These are phyloP conservation scores for Thamnophis sirtalis DNA, from an alignment of 2,113 vertebrate genomes.

Conservation along the genomic window DNA sequence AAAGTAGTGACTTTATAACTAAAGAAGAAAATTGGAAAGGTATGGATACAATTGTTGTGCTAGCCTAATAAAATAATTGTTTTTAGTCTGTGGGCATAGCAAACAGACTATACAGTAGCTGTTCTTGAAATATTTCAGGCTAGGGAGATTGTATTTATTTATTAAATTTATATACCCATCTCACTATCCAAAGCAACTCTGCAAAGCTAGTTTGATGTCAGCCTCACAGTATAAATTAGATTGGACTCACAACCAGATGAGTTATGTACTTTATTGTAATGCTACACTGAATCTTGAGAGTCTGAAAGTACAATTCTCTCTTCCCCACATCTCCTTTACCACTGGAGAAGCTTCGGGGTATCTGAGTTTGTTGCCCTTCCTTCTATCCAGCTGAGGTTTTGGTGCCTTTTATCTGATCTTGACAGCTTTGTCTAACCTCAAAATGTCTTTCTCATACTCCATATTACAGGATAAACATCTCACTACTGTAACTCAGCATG, in stretches of 20 bases:
- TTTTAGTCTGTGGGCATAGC: neutral
- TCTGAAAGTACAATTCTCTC: neutral
- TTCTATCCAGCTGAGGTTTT: neutral
- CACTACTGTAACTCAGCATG: neutral
- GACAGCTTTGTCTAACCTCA: neutral
- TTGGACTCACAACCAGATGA: neutral
- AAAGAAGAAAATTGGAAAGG: neutral
- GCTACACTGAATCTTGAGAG: neutral
- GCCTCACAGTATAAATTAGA: neutral
- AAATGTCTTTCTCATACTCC: neutral
- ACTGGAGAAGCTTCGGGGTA: neutral
- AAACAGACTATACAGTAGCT: neutral
- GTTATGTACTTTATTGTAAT: neutral
- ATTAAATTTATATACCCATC: neutral
- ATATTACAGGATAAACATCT: neutral
- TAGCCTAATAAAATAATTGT: neutral
- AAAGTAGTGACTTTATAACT: conserved; percentile 5
- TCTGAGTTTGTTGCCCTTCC: neutral
- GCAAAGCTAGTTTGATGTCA: neutral
- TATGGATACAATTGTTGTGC: neutral
- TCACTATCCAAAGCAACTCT: neutral
- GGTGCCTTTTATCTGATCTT: neutral
- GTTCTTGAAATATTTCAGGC: neutral
- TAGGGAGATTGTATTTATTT: neutral
- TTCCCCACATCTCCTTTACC: neutral